Evolutionary conservation across 2,888 invertebrate genomes (phyloP).

Genomic region (Tridacna gigas): DNA sequence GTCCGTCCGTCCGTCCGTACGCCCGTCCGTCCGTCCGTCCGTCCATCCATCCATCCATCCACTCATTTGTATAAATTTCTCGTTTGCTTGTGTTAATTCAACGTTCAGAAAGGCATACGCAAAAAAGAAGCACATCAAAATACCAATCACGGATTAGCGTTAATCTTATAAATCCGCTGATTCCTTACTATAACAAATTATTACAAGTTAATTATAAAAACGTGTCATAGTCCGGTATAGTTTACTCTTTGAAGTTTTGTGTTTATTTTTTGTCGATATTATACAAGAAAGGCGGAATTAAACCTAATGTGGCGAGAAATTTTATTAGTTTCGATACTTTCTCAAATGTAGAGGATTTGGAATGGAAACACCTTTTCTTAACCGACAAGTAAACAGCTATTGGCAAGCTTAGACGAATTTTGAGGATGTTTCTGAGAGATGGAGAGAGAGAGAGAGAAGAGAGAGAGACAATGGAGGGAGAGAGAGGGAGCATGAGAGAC

Average conservation of each 20-base stretch:
- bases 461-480: too few species aligned
- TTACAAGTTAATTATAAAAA: conserved; percentile 3
- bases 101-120: too few species aligned
- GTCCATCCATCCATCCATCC: too few species aligned
- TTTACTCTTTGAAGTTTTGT: conserved; percentile 15
- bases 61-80: too few species aligned
- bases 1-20: too few species aligned
- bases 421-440: background rate
- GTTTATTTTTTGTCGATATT: conserved; percentile 15
- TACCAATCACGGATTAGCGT: background rate
- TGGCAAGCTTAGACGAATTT: background rate
- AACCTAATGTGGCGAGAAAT: background rate
- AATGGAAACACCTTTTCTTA: background rate
- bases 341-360: background rate
- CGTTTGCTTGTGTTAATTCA: too few species aligned
- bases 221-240: conserved; percentile 9
- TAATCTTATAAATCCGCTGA: conserved; percentile 9
- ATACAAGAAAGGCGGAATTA: background rate
- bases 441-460: too few species aligned
- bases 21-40: too few species aligned
- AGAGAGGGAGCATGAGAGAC: too few species aligned
- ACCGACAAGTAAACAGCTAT: background rate
- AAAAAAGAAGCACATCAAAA: background rate
- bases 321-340: background rate
- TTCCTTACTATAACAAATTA: conserved; percentile 21